Conservation (phyloP, 2,113 vertebrate genomes). For the Solenodon paradoxus region DNA sequence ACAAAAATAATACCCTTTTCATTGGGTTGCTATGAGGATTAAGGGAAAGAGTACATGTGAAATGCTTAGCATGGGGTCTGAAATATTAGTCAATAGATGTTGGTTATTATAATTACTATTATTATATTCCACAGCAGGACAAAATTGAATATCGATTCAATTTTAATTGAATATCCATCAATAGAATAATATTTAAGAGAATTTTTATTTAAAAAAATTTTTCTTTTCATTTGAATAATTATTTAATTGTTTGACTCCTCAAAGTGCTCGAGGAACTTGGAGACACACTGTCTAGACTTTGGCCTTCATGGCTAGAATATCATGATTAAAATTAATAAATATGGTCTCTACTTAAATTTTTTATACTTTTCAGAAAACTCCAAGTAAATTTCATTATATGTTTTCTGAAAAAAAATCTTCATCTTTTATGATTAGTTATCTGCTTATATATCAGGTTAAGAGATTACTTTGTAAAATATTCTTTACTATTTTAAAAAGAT, state of each 20-base stretch:
- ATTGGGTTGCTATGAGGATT: not conserved
- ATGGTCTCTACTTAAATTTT: not conserved
- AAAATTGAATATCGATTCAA: too few species aligned
- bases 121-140: not conserved
- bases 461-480: conserved; percentile 8
- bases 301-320: not conserved
- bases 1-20: not conserved
- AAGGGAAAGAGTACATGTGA: not conserved
- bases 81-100: not conserved
- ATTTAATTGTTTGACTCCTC: not conserved
- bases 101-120: not conserved
- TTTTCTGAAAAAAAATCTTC: not conserved
- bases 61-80: not conserved
- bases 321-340: not conserved
- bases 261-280: not conserved
- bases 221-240: not conserved
- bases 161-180: not conserved
- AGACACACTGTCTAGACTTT: not conserved
- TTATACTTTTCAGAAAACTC: not conserved
- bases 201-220: conserved; percentile 27
- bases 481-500: conserved; percentile 34
- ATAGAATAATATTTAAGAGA: not conserved
- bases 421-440: conserved; percentile 7
- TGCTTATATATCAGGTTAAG: not conserved
- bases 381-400: not conserved